These are phyloP conservation scores for Ganaspis sp. DNA, from an alignment of 1,140 invertebrate genomes.

Conservation along the genomic window DNA sequence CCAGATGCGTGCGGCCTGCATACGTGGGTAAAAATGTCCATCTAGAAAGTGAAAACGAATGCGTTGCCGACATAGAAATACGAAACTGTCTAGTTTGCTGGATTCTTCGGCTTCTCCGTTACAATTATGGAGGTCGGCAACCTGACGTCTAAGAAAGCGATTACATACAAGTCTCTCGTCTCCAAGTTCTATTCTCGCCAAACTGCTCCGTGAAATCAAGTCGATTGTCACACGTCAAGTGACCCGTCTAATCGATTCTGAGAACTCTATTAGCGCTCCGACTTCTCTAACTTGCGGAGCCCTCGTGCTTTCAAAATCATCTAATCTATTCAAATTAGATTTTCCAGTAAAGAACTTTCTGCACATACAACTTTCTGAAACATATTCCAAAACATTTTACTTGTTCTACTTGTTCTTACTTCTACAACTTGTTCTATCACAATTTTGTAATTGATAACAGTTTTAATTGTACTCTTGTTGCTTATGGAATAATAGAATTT, in stretches of 20 bases:
- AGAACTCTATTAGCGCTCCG: not conserved
- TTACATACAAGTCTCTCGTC: constrained; percentile 1
- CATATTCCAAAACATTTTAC: too few species aligned
- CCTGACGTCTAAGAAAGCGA: constrained; percentile 1
- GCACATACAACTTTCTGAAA: too few species aligned
- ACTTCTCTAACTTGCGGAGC: not conserved
- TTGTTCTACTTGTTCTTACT: too few species aligned
- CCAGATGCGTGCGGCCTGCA: constrained; percentile 51
- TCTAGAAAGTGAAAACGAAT: constrained; percentile 65
- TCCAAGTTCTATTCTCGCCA: constrained; percentile 5
- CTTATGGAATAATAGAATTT: not conserved
- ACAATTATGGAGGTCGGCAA: constrained; percentile 13
- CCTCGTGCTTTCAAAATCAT: too few species aligned
- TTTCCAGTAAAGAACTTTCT: too few species aligned
- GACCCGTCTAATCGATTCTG: not conserved
- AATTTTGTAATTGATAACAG: too few species aligned
- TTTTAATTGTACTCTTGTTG: too few species aligned
- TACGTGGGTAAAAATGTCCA: constrained; percentile 51
- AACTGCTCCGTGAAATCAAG: not conserved
- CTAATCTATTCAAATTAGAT: too few species aligned
- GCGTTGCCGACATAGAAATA: constrained; percentile 37
- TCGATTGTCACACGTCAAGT: constrained; percentile 1
- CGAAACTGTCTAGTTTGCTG: constrained; percentile 32
- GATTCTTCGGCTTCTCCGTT: constrained; percentile 8
- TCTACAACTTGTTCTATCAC: too few species aligned